Evolutionary conservation across 2,888 invertebrate genomes (phyloP).

Genomic region (Plutella xylostella): DNA sequence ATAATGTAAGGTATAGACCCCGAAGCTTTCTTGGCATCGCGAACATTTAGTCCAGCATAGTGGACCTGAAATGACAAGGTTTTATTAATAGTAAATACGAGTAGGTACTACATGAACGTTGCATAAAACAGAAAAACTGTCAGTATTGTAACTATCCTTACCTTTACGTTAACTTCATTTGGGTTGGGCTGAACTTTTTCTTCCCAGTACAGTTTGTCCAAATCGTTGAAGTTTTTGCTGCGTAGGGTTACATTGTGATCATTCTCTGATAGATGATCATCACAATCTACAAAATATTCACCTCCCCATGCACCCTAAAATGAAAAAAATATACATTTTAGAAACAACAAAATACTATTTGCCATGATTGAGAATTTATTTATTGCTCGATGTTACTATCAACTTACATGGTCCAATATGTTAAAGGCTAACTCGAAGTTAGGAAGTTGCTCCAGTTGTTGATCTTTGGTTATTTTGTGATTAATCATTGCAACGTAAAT

Average conservation of each 20-base stretch:
- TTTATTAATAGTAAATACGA: not conserved
- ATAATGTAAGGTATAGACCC: constrained; percentile 20
- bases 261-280: not conserved
- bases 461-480: constrained; percentile 15
- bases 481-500: constrained; percentile 20
- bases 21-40: constrained; percentile 28
- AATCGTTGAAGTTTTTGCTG: constrained; percentile 21
- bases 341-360: not conserved
- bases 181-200: constrained; percentile 14
- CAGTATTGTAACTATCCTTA: constrained; percentile 9
- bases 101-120: not conserved
- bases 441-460: constrained; percentile 17
- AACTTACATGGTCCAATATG: constrained; percentile 19
- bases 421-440: constrained; percentile 19
- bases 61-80: constrained; percentile 25
- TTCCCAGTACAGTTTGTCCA: constrained; percentile 25
- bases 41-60: constrained; percentile 26
- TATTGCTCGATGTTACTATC: not conserved
- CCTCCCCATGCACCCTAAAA: constrained; percentile 23
- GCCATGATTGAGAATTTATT: not conserved
- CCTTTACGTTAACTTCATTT: constrained; percentile 20
- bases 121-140: not conserved
- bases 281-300: constrained; percentile 20
- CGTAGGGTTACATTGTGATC: constrained; percentile 14
- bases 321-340: not conserved